phyloP scores from a whole-genome alignment of 1,140 invertebrate genomes.

The Pogonognathellus flavescens region DNA sequence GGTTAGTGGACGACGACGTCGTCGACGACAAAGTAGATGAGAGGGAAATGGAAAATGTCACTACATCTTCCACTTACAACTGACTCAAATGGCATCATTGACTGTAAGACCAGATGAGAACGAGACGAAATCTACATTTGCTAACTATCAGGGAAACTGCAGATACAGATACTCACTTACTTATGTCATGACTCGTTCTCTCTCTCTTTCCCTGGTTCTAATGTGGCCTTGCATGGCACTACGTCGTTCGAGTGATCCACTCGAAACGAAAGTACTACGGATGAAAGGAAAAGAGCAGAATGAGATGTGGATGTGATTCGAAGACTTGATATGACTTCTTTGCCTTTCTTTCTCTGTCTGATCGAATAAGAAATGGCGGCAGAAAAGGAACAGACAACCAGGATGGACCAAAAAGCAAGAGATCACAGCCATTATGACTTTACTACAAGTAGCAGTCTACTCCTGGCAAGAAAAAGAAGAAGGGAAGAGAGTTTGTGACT shows the following conservation, averaged over 20 bases:
- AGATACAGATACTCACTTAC: conserved; percentile 30
- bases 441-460: background rate
- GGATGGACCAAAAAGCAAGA: background rate
- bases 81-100: conserved; percentile 46
- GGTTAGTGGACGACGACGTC: conserved; percentile 19
- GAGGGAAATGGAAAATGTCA: conserved; percentile 42
- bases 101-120: conserved; percentile 20
- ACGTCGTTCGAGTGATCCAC: no score
- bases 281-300: conserved; percentile 29
- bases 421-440: background rate
- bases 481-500: background rate
- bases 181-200: conserved; percentile 24
- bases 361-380: conserved; percentile 36
- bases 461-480: background rate
- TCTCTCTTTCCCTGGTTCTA: no score
- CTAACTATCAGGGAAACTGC: conserved; percentile 7
- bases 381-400: conserved; percentile 21
- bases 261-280: background rate
- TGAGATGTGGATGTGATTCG: conserved; percentile 44
- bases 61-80: conserved; percentile 40
- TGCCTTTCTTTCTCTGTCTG: conserved; percentile 28
- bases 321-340: conserved; percentile 18
- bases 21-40: conserved; percentile 31
- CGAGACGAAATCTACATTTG: conserved; percentile 21
- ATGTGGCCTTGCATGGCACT: no score